Percentiles rank a stretch among this genome's conserved stretches.
Evolutionary conservation across 1,140 invertebrate species (phyloP).

Genomic region (Papilio glaucus): DNA sequence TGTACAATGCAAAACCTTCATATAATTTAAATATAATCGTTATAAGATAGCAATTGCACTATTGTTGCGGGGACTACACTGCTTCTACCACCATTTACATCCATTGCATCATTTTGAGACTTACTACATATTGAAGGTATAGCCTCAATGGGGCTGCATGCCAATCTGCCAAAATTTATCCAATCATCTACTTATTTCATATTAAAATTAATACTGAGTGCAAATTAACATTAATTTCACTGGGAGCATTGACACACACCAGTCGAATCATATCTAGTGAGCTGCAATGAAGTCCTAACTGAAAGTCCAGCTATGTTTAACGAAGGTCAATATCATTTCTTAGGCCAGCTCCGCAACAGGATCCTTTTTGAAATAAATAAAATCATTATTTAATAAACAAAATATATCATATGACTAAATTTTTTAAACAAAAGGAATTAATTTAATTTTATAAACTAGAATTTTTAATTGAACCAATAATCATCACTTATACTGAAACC

Average conservation of each 20-base stretch:
- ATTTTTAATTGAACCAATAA: constrained; percentile 70
- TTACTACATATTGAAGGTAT: constrained; percentile 60
- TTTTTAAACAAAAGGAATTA: constrained; percentile 51
- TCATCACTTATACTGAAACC: constrained; percentile 74
- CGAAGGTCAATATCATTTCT: constrained; percentile 64
- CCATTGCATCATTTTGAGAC: constrained; percentile 60
- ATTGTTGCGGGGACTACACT: constrained; percentile 81
- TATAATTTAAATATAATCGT: constrained; percentile 76
- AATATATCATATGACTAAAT: constrained; percentile 53
- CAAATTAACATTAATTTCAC: constrained; percentile 78
- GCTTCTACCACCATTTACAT: constrained; percentile 72
- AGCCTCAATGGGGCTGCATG: constrained; percentile 73
- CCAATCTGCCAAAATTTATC: constrained; percentile 68
- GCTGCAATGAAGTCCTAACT: constrained; percentile 64
- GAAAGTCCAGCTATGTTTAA: constrained; percentile 56
- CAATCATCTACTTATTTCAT: constrained; percentile 64
- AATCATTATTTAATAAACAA: constrained; percentile 46
- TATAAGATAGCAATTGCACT: constrained; percentile 80
- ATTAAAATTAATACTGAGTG: constrained; percentile 77
- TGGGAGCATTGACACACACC: constrained; percentile 57
- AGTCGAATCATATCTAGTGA: constrained; percentile 50
- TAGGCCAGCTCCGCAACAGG: constrained; percentile 69
- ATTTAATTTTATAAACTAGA: constrained; percentile 58
- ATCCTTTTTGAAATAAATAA: constrained; percentile 48
- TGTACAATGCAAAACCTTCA: constrained; percentile 81